A percentile compares a stretch with the other conserved stretches of the same genome.
These are phyloP conservation scores for Oreortyx pictus DNA, from an alignment of 2,797 vertebrate species.

Conservation along the genomic window DNA sequence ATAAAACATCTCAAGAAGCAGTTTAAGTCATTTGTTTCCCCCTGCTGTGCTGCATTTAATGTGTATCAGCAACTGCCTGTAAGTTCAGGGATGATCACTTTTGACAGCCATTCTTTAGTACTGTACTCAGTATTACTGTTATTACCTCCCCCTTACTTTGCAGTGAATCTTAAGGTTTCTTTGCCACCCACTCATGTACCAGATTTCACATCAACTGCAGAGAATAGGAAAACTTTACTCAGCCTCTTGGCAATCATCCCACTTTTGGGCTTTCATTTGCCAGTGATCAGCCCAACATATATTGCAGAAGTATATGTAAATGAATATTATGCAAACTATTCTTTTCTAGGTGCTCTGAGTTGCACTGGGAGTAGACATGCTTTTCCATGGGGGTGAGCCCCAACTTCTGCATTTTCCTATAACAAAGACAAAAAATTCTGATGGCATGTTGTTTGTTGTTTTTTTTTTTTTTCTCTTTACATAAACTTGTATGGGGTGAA, in stretches of 20 bases:
- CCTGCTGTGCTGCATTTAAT: neutral
- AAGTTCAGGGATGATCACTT: neutral
- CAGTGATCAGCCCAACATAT: neutral
- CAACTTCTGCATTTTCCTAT: neutral
- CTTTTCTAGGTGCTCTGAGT: neutral
- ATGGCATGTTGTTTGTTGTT: neutral
- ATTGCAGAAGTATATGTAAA: conserved; percentile 12
- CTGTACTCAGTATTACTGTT: neutral
- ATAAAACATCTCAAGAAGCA: neutral
- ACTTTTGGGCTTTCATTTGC: neutral
- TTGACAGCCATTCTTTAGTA: neutral
- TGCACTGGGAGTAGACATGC: neutral
- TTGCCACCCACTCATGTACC: neutral
- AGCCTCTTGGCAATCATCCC: neutral
- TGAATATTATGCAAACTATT: neutral
- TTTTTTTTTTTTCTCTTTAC: neutral
- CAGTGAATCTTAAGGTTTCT: neutral
- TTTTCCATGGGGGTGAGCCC: neutral
- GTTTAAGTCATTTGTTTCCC: neutral
- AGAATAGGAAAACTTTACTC: conserved; percentile 24
- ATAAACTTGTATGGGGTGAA: neutral
- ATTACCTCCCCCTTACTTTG: neutral
- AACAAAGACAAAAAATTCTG: neutral
- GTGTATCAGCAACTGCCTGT: neutral
- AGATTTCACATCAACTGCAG: neutral